A percentile compares a stretch with the other conserved stretches of the same genome.
Evolutionary conservation across 2,888 invertebrate genomes (phyloP).

Genomic region (Drosophila niveifrons): DNA sequence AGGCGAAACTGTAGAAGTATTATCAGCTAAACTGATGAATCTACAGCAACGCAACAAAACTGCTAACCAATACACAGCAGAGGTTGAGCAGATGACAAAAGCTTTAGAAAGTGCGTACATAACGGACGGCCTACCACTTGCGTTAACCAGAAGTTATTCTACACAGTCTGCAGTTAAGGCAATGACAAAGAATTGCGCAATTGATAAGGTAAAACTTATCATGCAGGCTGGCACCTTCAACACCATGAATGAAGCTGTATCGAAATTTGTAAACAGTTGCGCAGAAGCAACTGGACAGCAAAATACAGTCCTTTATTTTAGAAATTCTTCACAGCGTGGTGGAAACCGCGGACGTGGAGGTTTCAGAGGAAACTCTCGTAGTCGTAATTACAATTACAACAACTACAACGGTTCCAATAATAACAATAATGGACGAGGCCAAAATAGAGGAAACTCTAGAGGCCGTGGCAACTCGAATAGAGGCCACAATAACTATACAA

Average conservation of each 20-base stretch:
- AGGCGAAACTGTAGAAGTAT: no score
- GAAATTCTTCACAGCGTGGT: background rate
- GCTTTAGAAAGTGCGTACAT: no score
- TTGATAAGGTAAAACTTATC: slow-evolving; percentile 15
- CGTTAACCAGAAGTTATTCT: background rate
- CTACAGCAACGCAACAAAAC: no score
- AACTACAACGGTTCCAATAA: background rate
- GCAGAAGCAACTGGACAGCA: background rate
- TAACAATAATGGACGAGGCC: slow-evolving; percentile 1
- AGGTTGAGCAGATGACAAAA: no score
- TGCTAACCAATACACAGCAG: no score
- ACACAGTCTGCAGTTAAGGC: slow-evolving; percentile 23
- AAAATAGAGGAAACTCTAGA: background rate
- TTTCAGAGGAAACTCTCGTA: background rate
- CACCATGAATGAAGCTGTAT: slow-evolving; percentile 5
- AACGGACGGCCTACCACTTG: no score
- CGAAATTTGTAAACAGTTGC: background rate
- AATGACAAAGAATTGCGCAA: slow-evolving; percentile 31
- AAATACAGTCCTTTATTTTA: background rate
- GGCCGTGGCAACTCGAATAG: background rate
- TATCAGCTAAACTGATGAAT: no score
- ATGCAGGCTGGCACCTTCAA: slow-evolving; percentile 62
- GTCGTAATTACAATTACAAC: background rate
- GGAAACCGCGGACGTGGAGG: background rate
- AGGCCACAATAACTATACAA: no score